Evolutionary conservation across 2,888 invertebrate species (phyloP).

Genomic region (Crocallis elinguaria): DNA sequence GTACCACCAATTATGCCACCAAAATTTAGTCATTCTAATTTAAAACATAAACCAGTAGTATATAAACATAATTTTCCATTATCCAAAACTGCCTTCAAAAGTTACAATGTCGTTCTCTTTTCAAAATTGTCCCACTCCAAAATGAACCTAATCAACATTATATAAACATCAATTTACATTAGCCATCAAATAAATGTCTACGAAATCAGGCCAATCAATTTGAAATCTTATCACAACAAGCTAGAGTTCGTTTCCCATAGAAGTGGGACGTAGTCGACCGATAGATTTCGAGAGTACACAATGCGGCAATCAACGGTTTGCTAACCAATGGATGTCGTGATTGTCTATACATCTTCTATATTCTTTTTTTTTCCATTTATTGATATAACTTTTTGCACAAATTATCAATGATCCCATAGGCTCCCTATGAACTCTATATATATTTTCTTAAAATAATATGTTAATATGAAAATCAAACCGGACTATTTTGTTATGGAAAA

Average conservation of each 20-base stretch:
- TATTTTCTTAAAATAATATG: too few relatives aligned
- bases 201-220: neutral
- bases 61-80: slow-evolving; percentile 28
- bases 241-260: neutral
- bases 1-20: neutral
- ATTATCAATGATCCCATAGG: too few relatives aligned
- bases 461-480: too few relatives aligned
- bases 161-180: neutral
- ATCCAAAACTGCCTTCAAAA: slow-evolving; percentile 15
- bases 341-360: slow-evolving; percentile 31
- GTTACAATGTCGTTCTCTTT: neutral
- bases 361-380: neutral
- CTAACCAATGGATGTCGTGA: slow-evolving; percentile 24
- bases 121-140: neutral
- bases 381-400: too few relatives aligned
- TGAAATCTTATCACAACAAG: neutral
- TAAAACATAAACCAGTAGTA: neutral
- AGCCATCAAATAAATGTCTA: neutral
- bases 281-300: slow-evolving; percentile 27
- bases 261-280: neutral
- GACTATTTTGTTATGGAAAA: too few relatives aligned
- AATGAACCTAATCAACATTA: neutral
- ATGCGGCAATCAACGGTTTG: slow-evolving; percentile 32
- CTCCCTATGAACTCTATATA: too few relatives aligned
- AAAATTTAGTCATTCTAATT: neutral